Evolutionary conservation across 2,888 invertebrate species (phyloP).

Genomic region (Argyresthia goedartella): DNA sequence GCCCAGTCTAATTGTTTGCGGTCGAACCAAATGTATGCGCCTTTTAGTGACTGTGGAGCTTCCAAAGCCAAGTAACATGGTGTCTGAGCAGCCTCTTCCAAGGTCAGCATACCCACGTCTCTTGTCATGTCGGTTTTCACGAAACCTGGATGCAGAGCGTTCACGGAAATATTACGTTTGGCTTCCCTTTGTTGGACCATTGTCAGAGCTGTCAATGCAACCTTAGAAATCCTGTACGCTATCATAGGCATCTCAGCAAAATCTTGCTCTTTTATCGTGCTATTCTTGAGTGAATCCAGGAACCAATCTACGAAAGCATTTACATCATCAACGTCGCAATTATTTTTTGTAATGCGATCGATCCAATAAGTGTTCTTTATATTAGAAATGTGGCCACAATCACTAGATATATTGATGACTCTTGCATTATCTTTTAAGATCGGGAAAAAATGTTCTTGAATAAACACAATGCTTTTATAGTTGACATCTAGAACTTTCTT

Average conservation of each 20-base stretch:
- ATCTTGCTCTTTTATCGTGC: conserved; percentile 17
- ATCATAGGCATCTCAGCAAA: conserved; percentile 14
- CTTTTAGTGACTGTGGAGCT: conserved; percentile 20
- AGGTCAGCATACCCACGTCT: conserved; percentile 11
- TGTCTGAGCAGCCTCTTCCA: conserved; percentile 15
- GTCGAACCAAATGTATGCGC: conserved; percentile 21
- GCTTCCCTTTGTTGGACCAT: conserved; percentile 18
- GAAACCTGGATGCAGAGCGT: conserved; percentile 23
- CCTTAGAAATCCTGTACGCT: conserved; percentile 20
- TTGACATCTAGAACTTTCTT: conserved; percentile 20
- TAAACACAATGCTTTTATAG: conserved; percentile 18
- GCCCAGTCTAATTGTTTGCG: conserved; percentile 19
- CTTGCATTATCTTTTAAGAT: conserved; percentile 19
- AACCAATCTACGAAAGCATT: conserved; percentile 22
- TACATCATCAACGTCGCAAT: conserved; percentile 16
- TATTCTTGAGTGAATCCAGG: conserved; percentile 18
- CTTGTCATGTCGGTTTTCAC: conserved; percentile 22
- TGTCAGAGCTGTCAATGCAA: conserved; percentile 21
- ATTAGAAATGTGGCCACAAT: conserved; percentile 21
- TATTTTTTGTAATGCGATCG: conserved; percentile 15
- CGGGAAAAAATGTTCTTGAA: conserved; percentile 20
- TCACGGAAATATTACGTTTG: conserved; percentile 19
- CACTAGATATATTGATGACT: conserved; percentile 22
- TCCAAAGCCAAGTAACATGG: conserved; percentile 21
- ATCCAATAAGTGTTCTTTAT: conserved; percentile 20